Conservation (phyloP, 2,888 invertebrate species). For the Buathra laborator region DNA sequence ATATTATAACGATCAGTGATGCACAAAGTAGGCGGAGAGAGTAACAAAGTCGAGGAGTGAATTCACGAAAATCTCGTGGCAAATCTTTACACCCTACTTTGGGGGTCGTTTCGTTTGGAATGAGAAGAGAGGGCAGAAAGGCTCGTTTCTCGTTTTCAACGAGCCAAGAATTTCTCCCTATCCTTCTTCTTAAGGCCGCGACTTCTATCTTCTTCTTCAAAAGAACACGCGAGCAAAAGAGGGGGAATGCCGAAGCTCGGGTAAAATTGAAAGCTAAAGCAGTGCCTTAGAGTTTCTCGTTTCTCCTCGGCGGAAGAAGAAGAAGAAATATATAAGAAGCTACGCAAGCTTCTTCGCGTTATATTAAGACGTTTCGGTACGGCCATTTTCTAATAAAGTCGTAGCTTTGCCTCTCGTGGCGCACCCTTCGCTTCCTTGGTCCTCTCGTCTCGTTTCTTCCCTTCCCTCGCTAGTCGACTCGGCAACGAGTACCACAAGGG, state of each 20-base stretch:
- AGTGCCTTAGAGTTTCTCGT: slow-evolving; percentile 47
- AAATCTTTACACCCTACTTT: slow-evolving; percentile 62
- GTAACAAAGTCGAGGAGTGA: slow-evolving; percentile 32
- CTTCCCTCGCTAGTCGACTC: slow-evolving; percentile 45
- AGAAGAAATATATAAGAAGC: slow-evolving; percentile 8
- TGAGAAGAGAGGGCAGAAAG: slow-evolving; percentile 39
- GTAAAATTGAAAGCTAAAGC: slow-evolving; percentile 65
- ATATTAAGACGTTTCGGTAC: slow-evolving; percentile 81
- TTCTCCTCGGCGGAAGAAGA: neutral
- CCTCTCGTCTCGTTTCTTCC: slow-evolving; percentile 39
- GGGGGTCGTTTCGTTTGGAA: slow-evolving; percentile 20
- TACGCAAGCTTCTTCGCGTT: slow-evolving; percentile 51
- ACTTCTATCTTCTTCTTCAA: slow-evolving; percentile 6
- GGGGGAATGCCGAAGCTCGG: slow-evolving; percentile 36
- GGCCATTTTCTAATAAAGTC: slow-evolving; percentile 84
- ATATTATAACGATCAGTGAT: neutral
- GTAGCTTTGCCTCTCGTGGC: slow-evolving; percentile 40
- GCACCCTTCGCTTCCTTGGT: slow-evolving; percentile 3
- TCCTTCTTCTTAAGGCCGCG: slow-evolving; percentile 24
- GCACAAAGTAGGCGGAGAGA: slow-evolving; percentile 1
- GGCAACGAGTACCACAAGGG: slow-evolving; percentile 10
- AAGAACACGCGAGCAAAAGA: neutral
- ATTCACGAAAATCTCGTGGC: slow-evolving; percentile 49
- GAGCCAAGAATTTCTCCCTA: slow-evolving; percentile 51
- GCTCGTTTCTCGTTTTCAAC: slow-evolving; percentile 63